These are phyloP conservation scores for Spheniscus humboldti DNA, from an alignment of 2,797 vertebrate genomes.

Conservation along the genomic window DNA sequence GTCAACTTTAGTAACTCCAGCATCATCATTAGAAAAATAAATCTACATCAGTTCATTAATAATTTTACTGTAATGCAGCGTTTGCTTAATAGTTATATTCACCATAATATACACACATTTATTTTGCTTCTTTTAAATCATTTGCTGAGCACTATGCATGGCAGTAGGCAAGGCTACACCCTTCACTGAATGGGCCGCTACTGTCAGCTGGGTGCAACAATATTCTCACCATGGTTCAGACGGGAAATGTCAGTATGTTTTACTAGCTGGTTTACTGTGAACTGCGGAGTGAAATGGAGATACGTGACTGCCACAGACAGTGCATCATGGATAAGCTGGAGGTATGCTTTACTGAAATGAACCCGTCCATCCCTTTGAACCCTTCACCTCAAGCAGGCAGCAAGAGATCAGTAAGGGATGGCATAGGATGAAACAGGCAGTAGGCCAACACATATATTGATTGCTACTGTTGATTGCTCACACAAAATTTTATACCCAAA, in stretches of 20 bases:
- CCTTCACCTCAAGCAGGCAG: background rate
- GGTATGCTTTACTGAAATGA: too few species aligned
- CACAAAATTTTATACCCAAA: background rate
- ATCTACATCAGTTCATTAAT: background rate
- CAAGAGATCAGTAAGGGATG: background rate
- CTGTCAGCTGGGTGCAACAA: background rate
- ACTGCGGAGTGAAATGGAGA: background rate
- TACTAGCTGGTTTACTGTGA: background rate
- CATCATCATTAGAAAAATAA: background rate
- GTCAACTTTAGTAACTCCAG: background rate
- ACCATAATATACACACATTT: background rate
- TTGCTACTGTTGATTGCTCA: background rate
- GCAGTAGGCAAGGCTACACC: background rate
- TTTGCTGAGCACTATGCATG: background rate
- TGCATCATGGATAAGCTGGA: accelerated
- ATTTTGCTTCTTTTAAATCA: background rate
- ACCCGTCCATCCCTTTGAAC: background rate
- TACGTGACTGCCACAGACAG: background rate
- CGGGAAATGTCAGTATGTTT: background rate
- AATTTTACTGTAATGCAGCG: background rate
- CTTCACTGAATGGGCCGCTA: background rate
- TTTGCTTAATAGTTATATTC: background rate
- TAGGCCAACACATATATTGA: background rate
- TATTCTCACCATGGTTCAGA: background rate
- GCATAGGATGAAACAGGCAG: background rate